Base-by-base conservation (phyloP, 1,140 invertebrate species). In the Atta colombica region DNA sequence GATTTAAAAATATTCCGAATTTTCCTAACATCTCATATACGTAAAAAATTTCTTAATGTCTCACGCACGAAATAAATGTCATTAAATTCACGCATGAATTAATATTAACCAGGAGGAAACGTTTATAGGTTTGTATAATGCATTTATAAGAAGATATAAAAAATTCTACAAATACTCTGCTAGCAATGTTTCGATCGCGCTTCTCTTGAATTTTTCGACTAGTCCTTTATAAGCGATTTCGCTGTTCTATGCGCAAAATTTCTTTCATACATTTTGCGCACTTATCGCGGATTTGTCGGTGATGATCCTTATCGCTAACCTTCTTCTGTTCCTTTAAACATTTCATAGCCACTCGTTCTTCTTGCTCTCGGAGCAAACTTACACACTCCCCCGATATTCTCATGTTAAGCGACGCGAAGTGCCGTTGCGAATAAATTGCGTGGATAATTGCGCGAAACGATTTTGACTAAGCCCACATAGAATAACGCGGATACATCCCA, bases 261-360 rank as follows among this genome's bases (percentile, higher is more conserved):
- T 75, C 39, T 82, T 74, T 82, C 68, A 61, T 82, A 75, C 80
- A 75, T 84, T 84, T 61, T 61, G 55, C 80, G 80, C 69, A 74
- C 80, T 84, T 84, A 84, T 84, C 80, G 39, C 69, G 55, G 55
- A 75, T 84, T 74, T 74, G 28, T 65, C 39, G 25, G 28, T 16
- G 55, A 21, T 63, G 69, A 28, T 16, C 66, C 65, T 6, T 66
- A 5, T 35, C 39, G 4, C 21, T 58, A 45, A 45, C 49, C 49
- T 0, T 51, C 49, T 16, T 18, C 31, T 31, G 53, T 58, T 58
- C 53, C 25, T 25, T 28, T 60, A 49, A 82, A 82, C 80, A 35
- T 84, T 84, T 84, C 80, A 75, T 74, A 84, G 80, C 58, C 69
- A 8, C 80, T 84, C 69, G 55, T 84, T 75, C 75, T 75, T 84